phyloP scores from a whole-genome alignment of 2,888 invertebrate species.

The Ormyrus pomaceus region DNA sequence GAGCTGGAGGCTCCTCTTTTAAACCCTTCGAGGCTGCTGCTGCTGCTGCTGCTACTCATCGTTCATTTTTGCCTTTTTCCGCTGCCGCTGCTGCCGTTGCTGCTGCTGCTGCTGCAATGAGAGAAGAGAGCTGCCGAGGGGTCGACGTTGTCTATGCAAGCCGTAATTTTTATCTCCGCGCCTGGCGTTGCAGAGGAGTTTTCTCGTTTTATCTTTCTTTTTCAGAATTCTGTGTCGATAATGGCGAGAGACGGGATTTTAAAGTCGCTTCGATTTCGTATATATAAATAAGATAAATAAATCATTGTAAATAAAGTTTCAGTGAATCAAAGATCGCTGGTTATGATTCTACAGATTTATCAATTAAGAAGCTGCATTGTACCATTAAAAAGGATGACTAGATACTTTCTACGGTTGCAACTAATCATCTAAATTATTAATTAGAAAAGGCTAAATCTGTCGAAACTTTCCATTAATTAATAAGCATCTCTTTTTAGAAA shows the following conservation, averaged over 20 bases:
- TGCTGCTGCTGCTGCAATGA: background rate
- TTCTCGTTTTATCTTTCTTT: conserved; percentile 9
- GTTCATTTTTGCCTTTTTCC: conserved; percentile 49
- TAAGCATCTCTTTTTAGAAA: too few relatives aligned
- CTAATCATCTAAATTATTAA: too few relatives aligned
- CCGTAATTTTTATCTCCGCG: conserved; percentile 42
- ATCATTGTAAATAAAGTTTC: too few relatives aligned
- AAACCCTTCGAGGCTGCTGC: conserved; percentile 36
- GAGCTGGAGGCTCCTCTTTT: conserved; percentile 9
- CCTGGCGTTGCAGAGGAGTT: too few relatives aligned
- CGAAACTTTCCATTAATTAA: too few relatives aligned
- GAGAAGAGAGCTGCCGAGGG: background rate
- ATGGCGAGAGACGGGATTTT: conserved; percentile 15
- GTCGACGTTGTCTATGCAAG: background rate
- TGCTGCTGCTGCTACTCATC: conserved; percentile 6
- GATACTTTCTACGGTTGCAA: too few relatives aligned
- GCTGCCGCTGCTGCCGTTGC: background rate
- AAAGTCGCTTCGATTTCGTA: conserved; percentile 15
- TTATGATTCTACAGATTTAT: too few relatives aligned
- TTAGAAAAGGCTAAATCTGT: too few relatives aligned
- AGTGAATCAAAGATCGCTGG: too few relatives aligned
- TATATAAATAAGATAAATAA: too few relatives aligned
- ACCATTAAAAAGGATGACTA: too few relatives aligned
- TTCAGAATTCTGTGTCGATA: background rate
- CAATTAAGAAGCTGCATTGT: too few relatives aligned